Evolutionary conservation across 2,888 invertebrate species (phyloP), one percentile per base, ranked within the genome.

Genomic region (Rhynchonema sp.): DNA sequence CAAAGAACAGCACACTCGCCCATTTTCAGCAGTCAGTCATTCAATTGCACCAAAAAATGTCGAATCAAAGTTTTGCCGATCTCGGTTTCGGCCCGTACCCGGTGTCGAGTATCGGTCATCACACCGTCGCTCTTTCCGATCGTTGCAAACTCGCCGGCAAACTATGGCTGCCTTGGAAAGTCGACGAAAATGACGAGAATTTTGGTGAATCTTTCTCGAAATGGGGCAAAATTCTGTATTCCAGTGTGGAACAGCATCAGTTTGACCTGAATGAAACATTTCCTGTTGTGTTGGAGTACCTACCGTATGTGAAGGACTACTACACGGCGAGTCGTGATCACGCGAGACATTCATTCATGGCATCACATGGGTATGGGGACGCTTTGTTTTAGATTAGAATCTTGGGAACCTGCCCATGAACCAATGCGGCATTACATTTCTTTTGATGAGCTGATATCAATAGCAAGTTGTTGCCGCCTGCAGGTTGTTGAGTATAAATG

Each of bases 281-380:
- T 53, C 23, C 29, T 1, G 29, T 49, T 6, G 29, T 66, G 49
- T 38, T 66, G 57, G 66, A 66, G 59, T 66, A 63, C 54, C 26
- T 66, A 26, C 66, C 65, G 22, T 66, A 66, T 60, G 25, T 64
- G 23, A 66, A 66, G 49, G 27, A 58, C n/a, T 63, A 64, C 46
- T 54, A 20, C n/a, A 65, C 66, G n/a, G 38, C 60, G 3, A 27
- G 27, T 20, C 55, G 66, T 22, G 66, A 66, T 57, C 59, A 66
- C 25, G 30, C 46, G 20, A 38, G 62, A 3, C 58, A 62, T 25
- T 23, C 28, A 20, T 62, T 30, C 26, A 56, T 63, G 27, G 17
- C 55, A 0, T 64, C 64, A 3, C 62, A 62, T 30, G 59, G 58
- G 55, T 55, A 27, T 6, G 27, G 22, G n/a, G n/a, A n/a, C n/a